Conservation (phyloP, 2,888 invertebrate species). For the Drosophila bunnanda region DNA sequence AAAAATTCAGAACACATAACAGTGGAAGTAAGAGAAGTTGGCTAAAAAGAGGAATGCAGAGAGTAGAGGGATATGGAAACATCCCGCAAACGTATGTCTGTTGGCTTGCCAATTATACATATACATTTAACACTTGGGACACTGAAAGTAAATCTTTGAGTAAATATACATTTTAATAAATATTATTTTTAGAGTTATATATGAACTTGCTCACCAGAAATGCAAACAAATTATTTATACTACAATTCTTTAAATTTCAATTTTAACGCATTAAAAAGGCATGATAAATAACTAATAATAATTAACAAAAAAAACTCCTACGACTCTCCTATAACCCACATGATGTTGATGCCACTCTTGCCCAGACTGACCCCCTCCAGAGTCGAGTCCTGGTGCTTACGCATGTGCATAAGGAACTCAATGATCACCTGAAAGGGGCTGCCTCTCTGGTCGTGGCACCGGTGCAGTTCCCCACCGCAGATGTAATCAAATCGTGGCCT, state of each 20-base stretch:
- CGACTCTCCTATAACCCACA: conserved; percentile 89
- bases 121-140: conserved; percentile 23
- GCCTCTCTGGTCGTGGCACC: conserved; percentile 91
- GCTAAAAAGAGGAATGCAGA: neutral
- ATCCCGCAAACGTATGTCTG: conserved; percentile 51
- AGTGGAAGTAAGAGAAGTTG: conserved; percentile 8
- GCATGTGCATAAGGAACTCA: conserved; percentile 91
- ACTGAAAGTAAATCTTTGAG: neutral
- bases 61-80: conserved; percentile 11
- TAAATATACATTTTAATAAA: too few species aligned
- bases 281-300: neutral
- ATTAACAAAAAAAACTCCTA: neutral
- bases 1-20: conserved; percentile 54
- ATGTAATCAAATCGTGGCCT: conserved; percentile 83
- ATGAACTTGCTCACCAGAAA: too few species aligned
- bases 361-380: conserved; percentile 92
- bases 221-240: neutral
- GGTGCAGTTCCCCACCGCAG: conserved; percentile 87
- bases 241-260: neutral
- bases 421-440: conserved; percentile 94
- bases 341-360: conserved; percentile 92
- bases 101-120: conserved; percentile 57
- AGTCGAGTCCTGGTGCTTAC: conserved; percentile 89
- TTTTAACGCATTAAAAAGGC: neutral
- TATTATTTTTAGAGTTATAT: too few species aligned